Percentiles rank a stretch among this genome's conserved stretches.
These are phyloP conservation scores for Anthopleura xanthogrammica DNA, from an alignment of 92 coral and sea anemone genomes.

Conservation along the genomic window DNA sequence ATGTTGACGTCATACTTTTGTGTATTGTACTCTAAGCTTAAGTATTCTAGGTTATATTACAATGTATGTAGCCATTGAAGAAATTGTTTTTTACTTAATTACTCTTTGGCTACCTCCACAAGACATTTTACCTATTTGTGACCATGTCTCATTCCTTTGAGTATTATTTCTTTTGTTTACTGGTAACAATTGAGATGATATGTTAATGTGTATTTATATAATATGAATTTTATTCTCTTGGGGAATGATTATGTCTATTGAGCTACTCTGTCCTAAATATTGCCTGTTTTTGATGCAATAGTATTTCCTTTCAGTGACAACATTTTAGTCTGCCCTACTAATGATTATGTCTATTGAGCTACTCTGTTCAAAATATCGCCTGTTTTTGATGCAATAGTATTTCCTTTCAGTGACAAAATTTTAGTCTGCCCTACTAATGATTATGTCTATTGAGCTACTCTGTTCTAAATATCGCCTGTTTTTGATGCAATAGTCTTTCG, in stretches of 20 bases:
- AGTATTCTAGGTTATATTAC: no score
- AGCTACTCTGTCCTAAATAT: neutral
- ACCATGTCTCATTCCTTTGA: no score
- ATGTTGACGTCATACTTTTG: no score
- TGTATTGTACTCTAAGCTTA: no score
- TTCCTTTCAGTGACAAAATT: slow-evolving; percentile 61
- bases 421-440: slow-evolving; percentile 87
- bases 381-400: neutral
- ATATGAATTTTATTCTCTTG: no score
- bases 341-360: slow-evolving; percentile 1
- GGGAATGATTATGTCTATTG: neutral
- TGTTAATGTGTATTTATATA: no score
- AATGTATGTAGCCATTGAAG: no score
- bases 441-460: neutral
- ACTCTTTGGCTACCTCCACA: no score
- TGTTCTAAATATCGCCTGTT: neutral
- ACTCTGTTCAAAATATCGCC: neutral
- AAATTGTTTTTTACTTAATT: no score
- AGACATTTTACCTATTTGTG: no score
- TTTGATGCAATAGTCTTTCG: neutral
- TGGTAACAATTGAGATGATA: no score
- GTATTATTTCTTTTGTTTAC: no score
- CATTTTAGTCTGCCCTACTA: slow-evolving; percentile 90
- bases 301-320: slow-evolving; percentile 49
- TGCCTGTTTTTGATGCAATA: neutral